Evolutionary conservation across 2,113 vertebrate genomes (phyloP), one percentile per base, ranked within the genome.

Genomic region (Cyanoliseus patagonus): DNA sequence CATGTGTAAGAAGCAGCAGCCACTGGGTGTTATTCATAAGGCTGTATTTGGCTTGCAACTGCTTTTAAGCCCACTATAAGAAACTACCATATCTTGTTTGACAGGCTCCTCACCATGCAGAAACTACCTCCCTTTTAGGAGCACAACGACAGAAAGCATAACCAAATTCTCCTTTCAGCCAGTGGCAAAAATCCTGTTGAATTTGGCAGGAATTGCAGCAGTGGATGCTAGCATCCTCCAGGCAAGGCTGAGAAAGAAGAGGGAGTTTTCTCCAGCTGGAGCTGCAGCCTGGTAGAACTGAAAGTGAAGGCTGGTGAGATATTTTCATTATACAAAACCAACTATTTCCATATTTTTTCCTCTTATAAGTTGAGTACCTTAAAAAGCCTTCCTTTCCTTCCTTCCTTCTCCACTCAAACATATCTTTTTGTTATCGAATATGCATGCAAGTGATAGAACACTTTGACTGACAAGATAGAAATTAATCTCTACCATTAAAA

Each of bases 261-360:
- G 7, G 12, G 22, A 91, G 59, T 10, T 10, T 51, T 63, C 79
- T 95, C n/a, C 61, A 73, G 66, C 86, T 96, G 77, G 35, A 57
- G 80, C n/a, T 74, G 72, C 44, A 96, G 44, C 73, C 81, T 76
- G 52, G n/a, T 88, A 79, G 68, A 92, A 70, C 37, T 68, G 30
- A 90, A 88, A 74, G 30, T 70, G 61, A 14, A 59, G 10, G 3
- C 8, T 88, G n/a, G 61, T 79, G 85, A 96, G 91, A 72, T 62
- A 95, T 35, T 92, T 97, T 94, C 42, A 84, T 91, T 47, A 28
- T 37, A 83, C 94, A 70, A 96, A 95, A 86, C n/a, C 51, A 91
- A 51, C 6, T 74, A 57, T 77, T 87, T 95, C 92, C 2, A 0
- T 88, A 66, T 82, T 69, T 84, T 57, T 90, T 93, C 86, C 90